Evolutionary conservation across 2,888 invertebrate species (phyloP).

Genomic region (Spodoptera littoralis): DNA sequence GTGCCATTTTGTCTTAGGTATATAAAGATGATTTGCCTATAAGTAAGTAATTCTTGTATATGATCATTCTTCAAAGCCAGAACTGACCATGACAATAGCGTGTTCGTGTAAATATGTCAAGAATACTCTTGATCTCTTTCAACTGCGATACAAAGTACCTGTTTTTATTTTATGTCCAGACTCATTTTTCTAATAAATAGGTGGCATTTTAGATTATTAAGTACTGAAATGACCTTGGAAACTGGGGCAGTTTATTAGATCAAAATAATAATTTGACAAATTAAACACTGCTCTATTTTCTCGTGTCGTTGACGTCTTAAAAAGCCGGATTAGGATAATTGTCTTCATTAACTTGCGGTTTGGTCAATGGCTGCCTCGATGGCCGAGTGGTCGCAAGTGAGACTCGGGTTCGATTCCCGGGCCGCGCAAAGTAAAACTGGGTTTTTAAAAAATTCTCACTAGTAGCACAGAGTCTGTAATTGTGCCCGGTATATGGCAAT

Average conservation of each 20-base stretch:
- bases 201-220: conserved; percentile 38
- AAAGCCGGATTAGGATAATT: conserved; percentile 33
- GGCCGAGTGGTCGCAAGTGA: too few relatives aligned
- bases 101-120: conserved; percentile 35
- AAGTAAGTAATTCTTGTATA: conserved; percentile 1
- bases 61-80: conserved; percentile 28
- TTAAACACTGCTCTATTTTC: conserved; percentile 37
- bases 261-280: conserved; percentile 48
- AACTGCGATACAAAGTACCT: conserved; percentile 9
- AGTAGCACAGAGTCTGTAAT: too few relatives aligned
- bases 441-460: too few relatives aligned
- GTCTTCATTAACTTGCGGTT: conserved; percentile 27
- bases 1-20: too few relatives aligned
- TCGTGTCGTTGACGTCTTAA: conserved; percentile 35
- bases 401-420: too few relatives aligned
- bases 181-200: conserved; percentile 31
- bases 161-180: conserved; percentile 11
- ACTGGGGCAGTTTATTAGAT: conserved; percentile 49
- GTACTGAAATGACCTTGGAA: conserved; percentile 47
- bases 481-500: too few relatives aligned
- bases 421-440: too few relatives aligned
- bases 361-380: conserved; percentile 4
- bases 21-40: too few relatives aligned
- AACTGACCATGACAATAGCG: conserved; percentile 15
- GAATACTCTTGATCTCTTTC: conserved; percentile 26